Evolutionary conservation across 2,797 vertebrate genomes (phyloP).

Genomic region (Cetoscarus ocellatus): DNA sequence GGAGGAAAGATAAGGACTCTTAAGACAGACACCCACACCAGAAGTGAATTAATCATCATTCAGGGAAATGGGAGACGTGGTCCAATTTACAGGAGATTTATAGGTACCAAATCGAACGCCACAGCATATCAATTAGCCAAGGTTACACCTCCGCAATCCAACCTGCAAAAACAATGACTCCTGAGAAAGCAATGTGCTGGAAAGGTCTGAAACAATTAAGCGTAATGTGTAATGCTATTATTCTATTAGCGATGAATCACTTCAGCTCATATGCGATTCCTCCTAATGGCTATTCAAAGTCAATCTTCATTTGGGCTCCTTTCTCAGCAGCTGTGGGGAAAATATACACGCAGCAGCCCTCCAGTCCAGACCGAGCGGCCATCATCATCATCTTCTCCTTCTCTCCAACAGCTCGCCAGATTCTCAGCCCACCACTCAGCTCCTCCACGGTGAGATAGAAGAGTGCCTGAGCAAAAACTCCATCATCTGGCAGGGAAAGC

Average conservation of each 20-base stretch:
- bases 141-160: slow-evolving; percentile 58
- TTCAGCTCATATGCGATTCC: slow-evolving; percentile 17
- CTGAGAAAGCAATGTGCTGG: slow-evolving; percentile 34
- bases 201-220: slow-evolving; percentile 51
- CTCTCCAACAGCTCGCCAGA: slow-evolving; percentile 33
- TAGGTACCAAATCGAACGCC: slow-evolving; percentile 70
- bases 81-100: slow-evolving; percentile 67
- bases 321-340: slow-evolving; percentile 24
- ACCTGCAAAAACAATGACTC: slow-evolving; percentile 43
- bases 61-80: slow-evolving; percentile 52
- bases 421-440: slow-evolving; percentile 53
- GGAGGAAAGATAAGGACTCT: slow-evolving; percentile 48
- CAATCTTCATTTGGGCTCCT: slow-evolving; percentile 33
- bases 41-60: slow-evolving; percentile 66
- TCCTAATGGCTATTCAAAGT: slow-evolving; percentile 29
- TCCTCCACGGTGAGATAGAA: slow-evolving; percentile 54
- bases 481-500: slow-evolving; percentile 78
- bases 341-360: slow-evolving; percentile 23
- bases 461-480: slow-evolving; percentile 71
- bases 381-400: slow-evolving; percentile 34
- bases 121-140: slow-evolving; percentile 66
- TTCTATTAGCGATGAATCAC: slow-evolving; percentile 36
- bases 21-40: slow-evolving; percentile 57
- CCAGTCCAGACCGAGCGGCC: slow-evolving; percentile 26
- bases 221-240: slow-evolving; percentile 28